phyloP scores from a whole-genome alignment of 1,140 invertebrate species.

The Lepidurus apus region DNA sequence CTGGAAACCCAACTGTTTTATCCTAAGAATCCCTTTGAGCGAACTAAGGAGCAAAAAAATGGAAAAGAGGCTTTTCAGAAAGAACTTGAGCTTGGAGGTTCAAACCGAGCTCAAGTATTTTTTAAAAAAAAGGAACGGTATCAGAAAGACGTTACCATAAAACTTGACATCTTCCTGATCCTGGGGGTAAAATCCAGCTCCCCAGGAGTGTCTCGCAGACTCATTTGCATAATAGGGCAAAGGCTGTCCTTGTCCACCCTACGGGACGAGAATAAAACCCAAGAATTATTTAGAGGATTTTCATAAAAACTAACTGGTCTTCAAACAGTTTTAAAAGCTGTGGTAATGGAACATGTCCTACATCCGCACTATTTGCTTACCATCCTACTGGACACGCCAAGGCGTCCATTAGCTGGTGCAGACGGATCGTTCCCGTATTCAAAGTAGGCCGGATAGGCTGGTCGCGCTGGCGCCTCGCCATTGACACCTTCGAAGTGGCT shows the following conservation, averaged over 20 bases:
- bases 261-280: not conserved
- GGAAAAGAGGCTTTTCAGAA: not conserved
- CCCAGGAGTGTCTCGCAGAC: not conserved
- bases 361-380: not conserved
- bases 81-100: not conserved
- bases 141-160: not conserved
- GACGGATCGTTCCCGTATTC: not conserved
- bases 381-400: not conserved
- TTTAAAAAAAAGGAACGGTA: not conserved
- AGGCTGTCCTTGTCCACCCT: conserved; percentile 6
- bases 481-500: not conserved
- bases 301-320: not conserved
- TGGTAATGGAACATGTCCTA: not conserved
- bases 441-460: conserved; percentile 17
- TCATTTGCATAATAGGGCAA: not conserved
- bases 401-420: conserved; percentile 1
- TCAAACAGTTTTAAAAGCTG: not conserved
- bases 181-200: conserved; percentile 11
- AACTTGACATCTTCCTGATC: conserved; percentile 19
- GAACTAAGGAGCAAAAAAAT: not conserved
- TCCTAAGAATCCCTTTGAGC: not conserved
- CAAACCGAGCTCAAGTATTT: not conserved
- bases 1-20: not conserved
- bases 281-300: not conserved
- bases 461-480: conserved; percentile 10